Percentiles rank a stretch among this genome's conserved stretches.
Conservation (phyloP, 1,140 invertebrate species). For the Lethocerus indicus region DNA sequence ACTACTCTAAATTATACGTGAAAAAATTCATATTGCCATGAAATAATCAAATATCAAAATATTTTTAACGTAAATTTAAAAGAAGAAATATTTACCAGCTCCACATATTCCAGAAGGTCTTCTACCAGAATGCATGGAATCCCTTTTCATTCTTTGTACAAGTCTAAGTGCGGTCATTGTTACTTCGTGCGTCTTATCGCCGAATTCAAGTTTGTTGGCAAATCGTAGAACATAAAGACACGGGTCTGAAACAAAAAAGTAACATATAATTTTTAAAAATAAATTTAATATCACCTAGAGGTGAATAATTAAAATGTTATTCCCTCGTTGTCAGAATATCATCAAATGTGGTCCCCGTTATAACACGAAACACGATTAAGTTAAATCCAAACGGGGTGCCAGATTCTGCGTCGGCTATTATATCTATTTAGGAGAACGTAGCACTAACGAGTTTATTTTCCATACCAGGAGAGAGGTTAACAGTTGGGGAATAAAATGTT, state of each 20-base stretch:
- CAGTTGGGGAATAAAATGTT: too few relatives aligned
- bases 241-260: constrained; percentile 37
- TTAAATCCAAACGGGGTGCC: too few relatives aligned
- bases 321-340: background rate
- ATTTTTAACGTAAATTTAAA: background rate
- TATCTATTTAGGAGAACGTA: too few relatives aligned
- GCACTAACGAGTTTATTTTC: too few relatives aligned
- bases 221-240: constrained; percentile 89
- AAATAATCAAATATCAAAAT: background rate
- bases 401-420: too few relatives aligned
- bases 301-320: background rate
- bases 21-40: too few relatives aligned
- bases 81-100: constrained; percentile 14
- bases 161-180: constrained; percentile 86
- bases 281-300: background rate
- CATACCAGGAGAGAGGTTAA: too few relatives aligned
- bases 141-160: constrained; percentile 93
- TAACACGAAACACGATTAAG: too few relatives aligned
- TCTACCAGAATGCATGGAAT: constrained; percentile 91
- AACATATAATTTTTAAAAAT: background rate
- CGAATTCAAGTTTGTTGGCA: constrained; percentile 86
- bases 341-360: too few relatives aligned
- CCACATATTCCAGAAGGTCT: constrained; percentile 63
- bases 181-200: constrained; percentile 80
- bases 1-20: too few relatives aligned